A percentile compares a stretch with the other conserved stretches of the same genome.
These are phyloP conservation scores for Habroteleia sp. DNA, from an alignment of 2,888 invertebrate genomes.

Conservation along the genomic window DNA sequence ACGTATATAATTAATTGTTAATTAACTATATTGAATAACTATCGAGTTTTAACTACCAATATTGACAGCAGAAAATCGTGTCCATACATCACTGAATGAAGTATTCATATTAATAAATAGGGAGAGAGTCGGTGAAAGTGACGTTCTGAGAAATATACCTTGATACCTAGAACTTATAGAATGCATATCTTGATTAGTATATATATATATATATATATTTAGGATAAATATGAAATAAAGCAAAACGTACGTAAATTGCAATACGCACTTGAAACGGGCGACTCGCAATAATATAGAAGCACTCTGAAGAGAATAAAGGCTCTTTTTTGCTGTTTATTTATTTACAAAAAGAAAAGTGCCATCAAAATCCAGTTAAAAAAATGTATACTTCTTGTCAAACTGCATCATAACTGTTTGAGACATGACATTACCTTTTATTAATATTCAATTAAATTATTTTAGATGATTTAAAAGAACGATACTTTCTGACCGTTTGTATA, in stretches of 20 bases:
- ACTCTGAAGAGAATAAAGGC: slow-evolving; percentile 43
- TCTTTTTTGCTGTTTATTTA: slow-evolving; percentile 31
- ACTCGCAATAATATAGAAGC: slow-evolving; percentile 30
- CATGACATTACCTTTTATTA: slow-evolving; percentile 37
- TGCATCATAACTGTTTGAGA: slow-evolving; percentile 46
- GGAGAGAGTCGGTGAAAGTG: slow-evolving; percentile 77
- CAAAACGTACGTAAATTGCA: no score
- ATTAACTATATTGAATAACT: no score
- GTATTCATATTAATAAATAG: slow-evolving; percentile 25
- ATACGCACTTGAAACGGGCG: slow-evolving; percentile 30
- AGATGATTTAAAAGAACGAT: no score
- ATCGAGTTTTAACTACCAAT: no score
- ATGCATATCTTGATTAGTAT: slow-evolving; percentile 25
- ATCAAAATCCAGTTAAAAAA: slow-evolving; percentile 57
- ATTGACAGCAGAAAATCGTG: slow-evolving; percentile 21
- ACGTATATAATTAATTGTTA: no score
- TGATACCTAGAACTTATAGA: slow-evolving; percentile 66
- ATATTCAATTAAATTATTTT: slow-evolving; percentile 51
- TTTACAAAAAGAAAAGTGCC: slow-evolving; percentile 43
- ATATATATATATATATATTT: no score
- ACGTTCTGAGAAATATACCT: slow-evolving; percentile 77
- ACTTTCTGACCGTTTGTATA: no score
- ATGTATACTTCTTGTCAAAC: slow-evolving; percentile 43
- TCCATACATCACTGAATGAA: slow-evolving; percentile 1
- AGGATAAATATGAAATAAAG: slow-evolving; percentile 41